Base-by-base conservation (phyloP, 2,888 invertebrate species). In the Leptinotarsa haldemani region DNA sequence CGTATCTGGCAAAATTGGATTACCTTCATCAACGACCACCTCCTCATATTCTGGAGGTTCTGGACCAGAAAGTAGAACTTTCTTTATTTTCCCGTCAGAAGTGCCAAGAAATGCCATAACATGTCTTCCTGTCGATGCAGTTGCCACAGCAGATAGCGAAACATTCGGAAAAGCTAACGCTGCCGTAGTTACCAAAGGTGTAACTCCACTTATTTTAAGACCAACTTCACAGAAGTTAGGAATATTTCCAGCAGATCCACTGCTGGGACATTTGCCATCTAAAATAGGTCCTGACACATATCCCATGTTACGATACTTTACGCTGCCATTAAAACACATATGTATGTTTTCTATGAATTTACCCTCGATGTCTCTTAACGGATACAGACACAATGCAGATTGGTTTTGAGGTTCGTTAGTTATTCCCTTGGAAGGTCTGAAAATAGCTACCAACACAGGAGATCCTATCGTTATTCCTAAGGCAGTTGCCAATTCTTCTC, bases 261-360 rank as follows among this genome's bases (percentile, higher is more conserved):
- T 95, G 85, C 92, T 92, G 22, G 96, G 97, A 88, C 97, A 97
- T 86, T 95, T 94, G 30, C 96, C 96, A 88, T 97, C 96, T 83
- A 95, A 93, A 82, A 97, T 95, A 82, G 94, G 94, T 13, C 96
- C 96, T 78, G 96, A 97, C 86, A 96, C 94, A 87, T 96, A 96
- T 22, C 94, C 96, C 93, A 95, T 94, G 85, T 95, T 97, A 65
- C 98, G 93, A 85, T 97, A 95, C 85, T 95, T 96, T 80, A 95
- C 95, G 82, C 95, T 95, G 48, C 98, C 98, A 88, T 97, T 96
- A 86, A 98, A 98, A 88, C 99, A 99, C 93, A 96, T 95, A 86
- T 97, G 97, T 82, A 98, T 97, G 89, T 98, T 99, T 87, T 97
- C 95, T 85, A 95, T 96, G 88, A 99, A 99, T 87, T 95, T 95